phyloP scores from a whole-genome alignment of 2,888 invertebrate species.

The Sphaeridia pumilis region DNA sequence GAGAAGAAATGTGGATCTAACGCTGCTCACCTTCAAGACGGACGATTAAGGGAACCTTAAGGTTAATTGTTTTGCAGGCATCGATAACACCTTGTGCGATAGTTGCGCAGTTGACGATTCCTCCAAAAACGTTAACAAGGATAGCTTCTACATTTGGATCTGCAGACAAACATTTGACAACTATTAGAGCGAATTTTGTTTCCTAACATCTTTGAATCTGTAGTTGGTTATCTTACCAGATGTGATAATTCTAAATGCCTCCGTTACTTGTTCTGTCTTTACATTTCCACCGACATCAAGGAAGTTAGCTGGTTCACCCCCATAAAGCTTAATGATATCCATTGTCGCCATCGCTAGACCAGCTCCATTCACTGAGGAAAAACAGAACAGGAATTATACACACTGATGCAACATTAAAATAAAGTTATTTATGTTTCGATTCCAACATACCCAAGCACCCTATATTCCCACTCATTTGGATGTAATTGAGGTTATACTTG shows the following conservation, averaged over 20 bases:
- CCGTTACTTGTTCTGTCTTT: conserved; percentile 81
- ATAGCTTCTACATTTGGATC: conserved; percentile 86
- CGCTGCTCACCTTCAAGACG: conserved; percentile 72
- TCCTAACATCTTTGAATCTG: not conserved
- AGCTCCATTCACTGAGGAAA: conserved; percentile 93
- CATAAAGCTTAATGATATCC: conserved; percentile 86
- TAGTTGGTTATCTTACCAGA: no score
- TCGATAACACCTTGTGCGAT: conserved; percentile 91
- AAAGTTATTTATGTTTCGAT: no score
- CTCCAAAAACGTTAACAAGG: conserved; percentile 97
- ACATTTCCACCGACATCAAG: conserved; percentile 95
- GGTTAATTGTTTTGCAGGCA: conserved; percentile 65
- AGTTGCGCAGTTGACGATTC: conserved; percentile 95
- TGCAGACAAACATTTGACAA: conserved; percentile 38
- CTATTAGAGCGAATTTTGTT: not conserved
- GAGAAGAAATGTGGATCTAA: no score
- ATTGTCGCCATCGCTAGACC: conserved; percentile 99
- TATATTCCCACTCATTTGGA: conserved; percentile 94
- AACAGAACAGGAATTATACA: no score
- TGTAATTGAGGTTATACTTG: conserved; percentile 83
- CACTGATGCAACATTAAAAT: no score
- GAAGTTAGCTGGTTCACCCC: conserved; percentile 96
- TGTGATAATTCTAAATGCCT: conserved; percentile 82
- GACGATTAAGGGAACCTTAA: conserved; percentile 80
- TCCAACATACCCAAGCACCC: conserved; percentile 58